A percentile compares a stretch with the other conserved stretches of the same genome.
Conservation (phyloP, 92 coral and sea anemone genomes). For the Zoanthus sociatus region DNA sequence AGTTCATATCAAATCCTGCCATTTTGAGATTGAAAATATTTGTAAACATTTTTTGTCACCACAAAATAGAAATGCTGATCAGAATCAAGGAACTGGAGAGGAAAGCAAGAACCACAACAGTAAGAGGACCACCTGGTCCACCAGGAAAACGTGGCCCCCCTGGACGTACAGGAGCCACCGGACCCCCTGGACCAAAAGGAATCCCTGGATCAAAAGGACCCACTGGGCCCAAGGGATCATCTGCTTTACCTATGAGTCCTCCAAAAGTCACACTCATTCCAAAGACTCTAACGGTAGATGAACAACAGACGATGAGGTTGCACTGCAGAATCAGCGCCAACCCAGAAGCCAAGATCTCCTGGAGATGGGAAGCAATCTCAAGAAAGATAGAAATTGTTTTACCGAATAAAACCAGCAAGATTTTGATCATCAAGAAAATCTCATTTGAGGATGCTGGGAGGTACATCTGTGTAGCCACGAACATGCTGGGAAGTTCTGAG, state of each 20-base stretch:
- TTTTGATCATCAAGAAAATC: no score
- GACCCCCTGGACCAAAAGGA: not conserved
- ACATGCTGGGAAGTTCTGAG: not conserved
- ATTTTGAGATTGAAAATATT: no score
- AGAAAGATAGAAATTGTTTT: not conserved
- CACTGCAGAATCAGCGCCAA: not conserved
- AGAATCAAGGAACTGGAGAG: not conserved
- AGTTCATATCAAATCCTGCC: no score
- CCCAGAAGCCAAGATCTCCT: not conserved
- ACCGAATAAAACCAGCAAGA: no score
- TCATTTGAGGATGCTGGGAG: not conserved
- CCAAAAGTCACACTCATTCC: constrained; percentile 1
- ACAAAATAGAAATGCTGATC: not conserved
- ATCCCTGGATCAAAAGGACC: not conserved
- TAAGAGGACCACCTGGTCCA: not conserved
- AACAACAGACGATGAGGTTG: not conserved
- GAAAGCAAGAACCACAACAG: not conserved
- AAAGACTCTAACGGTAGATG: not conserved
- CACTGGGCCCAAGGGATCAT: not conserved
- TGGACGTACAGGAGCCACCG: not conserved
- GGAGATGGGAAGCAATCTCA: not conserved
- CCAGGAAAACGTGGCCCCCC: not conserved
- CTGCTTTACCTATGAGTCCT: not conserved
- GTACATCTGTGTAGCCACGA: constrained; percentile 10
- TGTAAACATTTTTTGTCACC: no score